A percentile compares a stretch with the other conserved stretches of the same genome.
Conservation (phyloP, 23 tunicate species). For the Trididemnum clinides region DNA sequence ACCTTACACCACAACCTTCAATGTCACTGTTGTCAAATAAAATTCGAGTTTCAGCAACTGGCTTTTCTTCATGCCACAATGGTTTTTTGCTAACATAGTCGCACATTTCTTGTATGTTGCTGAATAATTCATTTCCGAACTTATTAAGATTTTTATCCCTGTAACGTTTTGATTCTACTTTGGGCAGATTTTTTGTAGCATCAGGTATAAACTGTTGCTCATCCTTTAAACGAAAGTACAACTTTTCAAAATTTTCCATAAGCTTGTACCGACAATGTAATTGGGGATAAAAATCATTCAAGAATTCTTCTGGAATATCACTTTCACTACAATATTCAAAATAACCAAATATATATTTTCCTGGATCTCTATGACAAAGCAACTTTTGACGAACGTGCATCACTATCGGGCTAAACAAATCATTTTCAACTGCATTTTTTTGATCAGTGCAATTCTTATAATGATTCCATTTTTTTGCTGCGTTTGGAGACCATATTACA, state of each 20-base stretch:
- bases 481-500: constrained; percentile 63
- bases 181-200: constrained; percentile 4
- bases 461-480: constrained; percentile 23
- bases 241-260: constrained; percentile 56
- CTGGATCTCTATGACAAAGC: constrained; percentile 26
- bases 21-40: no score
- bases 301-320: constrained; percentile 41
- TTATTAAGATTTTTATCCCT: constrained; percentile 8
- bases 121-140: constrained; percentile 27
- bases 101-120: constrained; percentile 28
- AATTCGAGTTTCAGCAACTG: no score
- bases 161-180: constrained; percentile 51
- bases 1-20: no score
- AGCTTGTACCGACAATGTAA: constrained; percentile 22
- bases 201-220: constrained; percentile 43
- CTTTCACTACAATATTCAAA: constrained; percentile 51
- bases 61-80: constrained; percentile 20
- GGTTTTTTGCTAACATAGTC: constrained; percentile 27
- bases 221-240: constrained; percentile 53
- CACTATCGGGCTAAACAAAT: constrained; percentile 63
- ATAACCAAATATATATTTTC: constrained; percentile 56
- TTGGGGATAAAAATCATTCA: background rate
- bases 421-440: background rate
- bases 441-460: background rate
- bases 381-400: constrained; percentile 28